Evolutionary conservation across 2,888 invertebrate species (phyloP).

Genomic region (Eilema sororculum): DNA sequence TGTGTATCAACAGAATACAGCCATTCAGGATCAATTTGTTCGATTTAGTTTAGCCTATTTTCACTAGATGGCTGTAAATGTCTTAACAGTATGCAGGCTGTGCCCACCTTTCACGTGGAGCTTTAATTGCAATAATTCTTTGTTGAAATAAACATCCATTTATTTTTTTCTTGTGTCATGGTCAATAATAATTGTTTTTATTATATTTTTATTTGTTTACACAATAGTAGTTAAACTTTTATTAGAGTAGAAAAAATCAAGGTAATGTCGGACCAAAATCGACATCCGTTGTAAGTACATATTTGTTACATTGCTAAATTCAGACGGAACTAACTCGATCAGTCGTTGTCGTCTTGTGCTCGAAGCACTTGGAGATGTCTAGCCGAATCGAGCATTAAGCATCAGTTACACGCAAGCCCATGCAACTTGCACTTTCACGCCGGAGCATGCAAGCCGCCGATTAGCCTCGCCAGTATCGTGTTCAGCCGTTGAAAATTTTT

Average conservation of each 20-base stretch:
- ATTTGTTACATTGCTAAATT: not conserved
- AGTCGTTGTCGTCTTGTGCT: not conserved
- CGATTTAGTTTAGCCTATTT: not conserved
- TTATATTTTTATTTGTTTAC: not conserved
- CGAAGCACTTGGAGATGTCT: slow-evolving; percentile 13
- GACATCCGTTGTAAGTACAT: not conserved
- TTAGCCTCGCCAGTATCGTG: slow-evolving; percentile 41
- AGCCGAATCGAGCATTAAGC: slow-evolving; percentile 8
- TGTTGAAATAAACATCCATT: not conserved
- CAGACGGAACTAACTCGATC: not conserved
- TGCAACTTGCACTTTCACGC: slow-evolving; percentile 53
- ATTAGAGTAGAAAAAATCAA: not conserved
- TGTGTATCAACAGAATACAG: not conserved
- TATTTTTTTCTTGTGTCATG: slow-evolving; percentile 4
- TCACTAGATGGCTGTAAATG: not conserved
- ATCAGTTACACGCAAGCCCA: slow-evolving; percentile 36
- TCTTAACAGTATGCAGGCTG: not conserved
- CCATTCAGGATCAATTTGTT: not conserved
- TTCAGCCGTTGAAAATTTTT: slow-evolving; percentile 41
- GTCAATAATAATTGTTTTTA: not conserved
- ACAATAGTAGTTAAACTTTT: not conserved
- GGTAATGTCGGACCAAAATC: not conserved
- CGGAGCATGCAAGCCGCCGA: slow-evolving; percentile 37
- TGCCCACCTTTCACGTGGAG: not conserved
- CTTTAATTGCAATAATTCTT: not conserved